phyloP scores from a whole-genome alignment of 2,888 invertebrate species.

The Hypomecis atomaria region DNA sequence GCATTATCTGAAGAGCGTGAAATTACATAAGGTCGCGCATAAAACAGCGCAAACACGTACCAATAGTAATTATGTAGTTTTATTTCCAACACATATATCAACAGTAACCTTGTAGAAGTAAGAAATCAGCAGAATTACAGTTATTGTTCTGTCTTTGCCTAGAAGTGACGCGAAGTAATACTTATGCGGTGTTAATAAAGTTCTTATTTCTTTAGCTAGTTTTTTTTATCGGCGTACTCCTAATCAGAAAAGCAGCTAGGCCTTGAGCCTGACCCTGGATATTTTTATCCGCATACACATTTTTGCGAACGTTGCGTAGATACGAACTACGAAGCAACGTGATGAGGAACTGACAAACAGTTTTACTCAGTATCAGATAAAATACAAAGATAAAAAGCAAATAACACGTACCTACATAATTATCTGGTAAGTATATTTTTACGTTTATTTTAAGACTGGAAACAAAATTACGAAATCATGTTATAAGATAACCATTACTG shows the following conservation, averaged over 20 bases:
- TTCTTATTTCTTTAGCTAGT: slow-evolving; percentile 56
- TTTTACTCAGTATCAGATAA: slow-evolving; percentile 57
- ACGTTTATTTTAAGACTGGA: slow-evolving; percentile 31
- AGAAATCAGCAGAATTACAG: slow-evolving; percentile 76
- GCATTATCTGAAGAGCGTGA: slow-evolving; percentile 26
- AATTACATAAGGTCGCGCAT: slow-evolving; percentile 29
- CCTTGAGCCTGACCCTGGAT: slow-evolving; percentile 83
- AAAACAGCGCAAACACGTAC: slow-evolving; percentile 29
- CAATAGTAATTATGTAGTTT: slow-evolving; percentile 44
- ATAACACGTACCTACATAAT: slow-evolving; percentile 38
- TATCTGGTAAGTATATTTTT: slow-evolving; percentile 35
- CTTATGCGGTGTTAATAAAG: slow-evolving; percentile 54
- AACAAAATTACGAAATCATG: slow-evolving; percentile 8
- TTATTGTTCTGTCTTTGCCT: slow-evolving; percentile 69
- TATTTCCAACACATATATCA: slow-evolving; percentile 57
- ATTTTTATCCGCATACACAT: slow-evolving; percentile 81
- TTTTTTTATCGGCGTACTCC: slow-evolving; percentile 72
- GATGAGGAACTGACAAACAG: slow-evolving; percentile 62
- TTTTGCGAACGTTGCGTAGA: slow-evolving; percentile 74
- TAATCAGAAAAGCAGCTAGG: slow-evolving; percentile 80
- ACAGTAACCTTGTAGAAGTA: slow-evolving; percentile 70
- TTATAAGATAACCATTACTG: neutral
- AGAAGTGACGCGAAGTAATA: slow-evolving; percentile 51
- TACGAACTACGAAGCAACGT: slow-evolving; percentile 61
- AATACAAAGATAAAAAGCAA: slow-evolving; percentile 48